A percentile compares a stretch with the other conserved stretches of the same genome.
These are phyloP conservation scores for Tychaedon coryphoeus DNA, from an alignment of 2,113 vertebrate genomes.

Conservation along the genomic window DNA sequence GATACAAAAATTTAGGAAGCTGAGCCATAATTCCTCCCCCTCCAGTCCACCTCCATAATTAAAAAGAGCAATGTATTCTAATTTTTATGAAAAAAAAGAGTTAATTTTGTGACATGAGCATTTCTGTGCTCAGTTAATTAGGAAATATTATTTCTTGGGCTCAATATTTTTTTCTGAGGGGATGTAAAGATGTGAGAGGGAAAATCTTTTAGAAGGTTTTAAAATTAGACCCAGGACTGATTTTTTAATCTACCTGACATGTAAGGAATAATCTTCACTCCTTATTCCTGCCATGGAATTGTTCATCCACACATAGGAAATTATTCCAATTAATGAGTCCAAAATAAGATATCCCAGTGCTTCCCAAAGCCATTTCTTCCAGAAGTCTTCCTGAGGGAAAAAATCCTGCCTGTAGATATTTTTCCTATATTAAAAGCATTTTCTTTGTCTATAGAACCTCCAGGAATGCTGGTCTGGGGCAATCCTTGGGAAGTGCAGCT, in stretches of 20 bases:
- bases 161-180: not conserved
- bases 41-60: not conserved
- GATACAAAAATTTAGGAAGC: not conserved
- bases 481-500: not conserved
- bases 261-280: not conserved
- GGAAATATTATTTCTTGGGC: not conserved
- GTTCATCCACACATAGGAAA: not conserved
- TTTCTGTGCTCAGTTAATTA: not conserved
- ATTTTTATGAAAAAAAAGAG: not conserved
- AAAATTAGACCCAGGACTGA: not conserved
- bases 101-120: not conserved
- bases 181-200: not conserved
- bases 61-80: not conserved
- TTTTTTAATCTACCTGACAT: not conserved
- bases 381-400: not conserved
- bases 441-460: not conserved
- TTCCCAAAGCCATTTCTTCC: not conserved
- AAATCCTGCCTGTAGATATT: not conserved
- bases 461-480: too few species aligned
- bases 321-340: not conserved
- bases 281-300: not conserved
- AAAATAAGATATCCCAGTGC: not conserved
- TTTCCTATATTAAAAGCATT: not conserved
- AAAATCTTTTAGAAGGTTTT: not conserved
- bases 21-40: not conserved